Conservation (phyloP, 37 sponge, comb jelly and placozoan species). For the Spongia lamella region DNA sequence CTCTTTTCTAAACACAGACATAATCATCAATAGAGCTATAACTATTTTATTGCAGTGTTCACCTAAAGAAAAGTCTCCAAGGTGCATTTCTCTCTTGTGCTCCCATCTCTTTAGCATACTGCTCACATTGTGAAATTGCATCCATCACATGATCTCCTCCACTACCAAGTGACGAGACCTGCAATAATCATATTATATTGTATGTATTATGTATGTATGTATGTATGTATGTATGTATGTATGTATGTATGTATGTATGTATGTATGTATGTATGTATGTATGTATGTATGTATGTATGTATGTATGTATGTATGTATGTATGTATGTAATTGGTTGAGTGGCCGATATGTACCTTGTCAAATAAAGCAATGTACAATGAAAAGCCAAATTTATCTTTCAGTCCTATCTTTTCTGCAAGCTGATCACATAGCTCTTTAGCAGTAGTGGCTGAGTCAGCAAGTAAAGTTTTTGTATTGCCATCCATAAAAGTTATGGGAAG, state of each 20-base stretch:
- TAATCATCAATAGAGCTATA: too few species aligned
- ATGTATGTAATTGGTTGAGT: too few species aligned
- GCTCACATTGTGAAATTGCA: slow-evolving; percentile 97
- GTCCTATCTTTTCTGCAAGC: slow-evolving; percentile 87
- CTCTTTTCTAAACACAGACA: slow-evolving; percentile 69
- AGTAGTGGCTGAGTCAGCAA: slow-evolving; percentile 92
- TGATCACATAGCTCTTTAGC: slow-evolving; percentile 89
- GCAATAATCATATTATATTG: neutral
- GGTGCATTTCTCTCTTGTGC: slow-evolving; percentile 89
- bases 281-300: too few species aligned
- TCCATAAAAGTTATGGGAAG: slow-evolving; percentile 98
- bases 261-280: neutral
- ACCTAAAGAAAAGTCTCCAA: slow-evolving; percentile 89
- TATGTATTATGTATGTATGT: neutral
- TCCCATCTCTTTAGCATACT: slow-evolving; percentile 94
- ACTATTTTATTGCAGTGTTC: too few species aligned
- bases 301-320: too few species aligned
- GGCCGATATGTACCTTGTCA: slow-evolving; percentile 83
- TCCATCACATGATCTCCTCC: slow-evolving; percentile 96
- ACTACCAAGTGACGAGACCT: slow-evolving; percentile 93
- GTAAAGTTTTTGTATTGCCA: slow-evolving; percentile 89
- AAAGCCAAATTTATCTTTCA: slow-evolving; percentile 91
- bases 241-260: neutral
- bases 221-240: neutral
- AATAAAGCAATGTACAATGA: slow-evolving; percentile 94